phyloP scores from a whole-genome alignment of 2,888 invertebrate genomes.

The Microdon myrmicae region DNA sequence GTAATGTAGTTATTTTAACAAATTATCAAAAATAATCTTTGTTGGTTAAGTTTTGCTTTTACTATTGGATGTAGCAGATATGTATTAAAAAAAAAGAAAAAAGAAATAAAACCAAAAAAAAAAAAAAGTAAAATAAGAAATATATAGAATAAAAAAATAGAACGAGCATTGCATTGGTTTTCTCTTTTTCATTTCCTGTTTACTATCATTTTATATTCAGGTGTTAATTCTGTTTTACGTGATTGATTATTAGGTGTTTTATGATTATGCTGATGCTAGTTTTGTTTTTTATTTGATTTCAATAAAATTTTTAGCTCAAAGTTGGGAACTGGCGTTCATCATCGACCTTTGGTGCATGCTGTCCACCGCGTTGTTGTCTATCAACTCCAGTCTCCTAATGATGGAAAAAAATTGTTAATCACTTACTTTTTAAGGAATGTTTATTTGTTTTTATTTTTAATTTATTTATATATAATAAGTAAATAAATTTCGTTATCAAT shows the following conservation, averaged over 20 bases:
- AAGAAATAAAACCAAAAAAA: conserved; percentile 25
- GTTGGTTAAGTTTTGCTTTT: too few species aligned
- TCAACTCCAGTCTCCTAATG: conserved; percentile 51
- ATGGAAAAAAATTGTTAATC: conserved; percentile 5
- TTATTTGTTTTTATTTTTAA: too few species aligned
- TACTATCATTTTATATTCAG: conserved; percentile 13
- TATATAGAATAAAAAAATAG: conserved; percentile 13
- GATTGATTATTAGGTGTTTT: conserved; percentile 22
- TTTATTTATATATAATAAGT: too few species aligned
- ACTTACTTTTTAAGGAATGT: too few species aligned
- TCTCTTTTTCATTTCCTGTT: conserved; percentile 7
- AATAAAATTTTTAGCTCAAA: conserved; percentile 74
- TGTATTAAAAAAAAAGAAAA: conserved; percentile 22
- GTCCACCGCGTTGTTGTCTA: conserved; percentile 55
- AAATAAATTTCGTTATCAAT: too few species aligned
- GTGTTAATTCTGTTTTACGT: conserved; percentile 13
- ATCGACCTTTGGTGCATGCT: conserved; percentile 85
- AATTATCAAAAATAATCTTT: too few species aligned
- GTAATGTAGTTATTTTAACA: too few species aligned
- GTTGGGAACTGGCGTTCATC: conserved; percentile 96
- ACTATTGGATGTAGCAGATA: conserved; percentile 14
- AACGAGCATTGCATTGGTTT: conserved; percentile 23
- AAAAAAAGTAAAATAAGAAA: conserved; percentile 8
- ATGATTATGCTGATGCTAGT: conserved; percentile 8
- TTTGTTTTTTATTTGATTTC: not conserved